Base-by-base conservation (phyloP, 2,113 vertebrate species). In the Laterallus jamaicensis region DNA sequence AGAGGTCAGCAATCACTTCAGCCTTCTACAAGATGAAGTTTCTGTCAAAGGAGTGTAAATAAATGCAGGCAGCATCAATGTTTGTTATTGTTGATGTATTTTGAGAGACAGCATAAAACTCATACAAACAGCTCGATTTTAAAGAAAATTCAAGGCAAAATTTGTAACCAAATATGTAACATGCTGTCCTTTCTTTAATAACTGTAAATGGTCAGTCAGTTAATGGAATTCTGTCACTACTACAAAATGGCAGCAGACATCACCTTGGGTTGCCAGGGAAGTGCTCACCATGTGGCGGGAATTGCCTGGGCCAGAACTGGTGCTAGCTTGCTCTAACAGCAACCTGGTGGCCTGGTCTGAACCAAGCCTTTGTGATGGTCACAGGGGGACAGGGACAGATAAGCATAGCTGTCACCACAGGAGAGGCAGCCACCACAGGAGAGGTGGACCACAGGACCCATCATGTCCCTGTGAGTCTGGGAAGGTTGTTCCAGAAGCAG, bases 211-310 rank as follows among this genome's bases (percentile, higher is more conserved):
- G 26, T 26, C 35, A 5, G 21, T 58, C 15, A 66, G 11, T 29
- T 74, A 56, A 81, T 15, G 20, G 15, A 16, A 29, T 73, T 82
- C 32, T 80, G 28, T 13, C 25, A 42, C 15, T 68, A 4, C 14
- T 40, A 37, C 11, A n/a, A 83, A 64, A 76, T 31, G 12, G 7
- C 1, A 6, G 8, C 70, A 82, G 37, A 9, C 5, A 35, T 39
- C 13, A 17, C 9, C 3, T 10, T 59, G 31, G 37, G 5, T 67
- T 76, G 12, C 35, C 26, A 47, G 5, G 16, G 8, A 12, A 52
- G 40, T 11, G 2, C 10, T 63, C 3, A 73, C 16, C 21, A 32
- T 0, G 0, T 24, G 14, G 9, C 2, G 2, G 20, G 13, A 1
- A 4, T 75, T 82, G 28, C 7, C 28, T 56, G 42, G 22, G 11